Evolutionary conservation across 2,888 invertebrate genomes (phyloP).

Genomic region (Oegoconia quadripuncta): DNA sequence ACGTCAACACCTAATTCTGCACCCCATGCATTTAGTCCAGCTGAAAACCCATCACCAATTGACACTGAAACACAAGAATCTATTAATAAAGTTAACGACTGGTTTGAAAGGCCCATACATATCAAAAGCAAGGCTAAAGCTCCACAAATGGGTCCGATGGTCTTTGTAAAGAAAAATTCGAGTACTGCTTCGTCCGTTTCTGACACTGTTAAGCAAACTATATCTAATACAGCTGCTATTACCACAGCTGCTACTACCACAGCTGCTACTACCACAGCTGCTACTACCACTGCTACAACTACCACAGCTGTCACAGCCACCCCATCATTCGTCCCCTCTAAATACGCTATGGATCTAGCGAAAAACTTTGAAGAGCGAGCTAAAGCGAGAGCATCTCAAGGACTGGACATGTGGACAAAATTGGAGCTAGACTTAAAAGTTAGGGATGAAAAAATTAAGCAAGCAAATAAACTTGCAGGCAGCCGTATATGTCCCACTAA

Average conservation of each 20-base stretch:
- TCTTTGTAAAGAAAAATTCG: constrained; percentile 35
- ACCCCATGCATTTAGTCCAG: no score
- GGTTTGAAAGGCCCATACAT: constrained; percentile 29
- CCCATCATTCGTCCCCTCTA: constrained; percentile 23
- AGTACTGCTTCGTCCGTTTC: not conserved
- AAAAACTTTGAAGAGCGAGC: constrained; percentile 28
- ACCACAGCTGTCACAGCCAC: not conserved
- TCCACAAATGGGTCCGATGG: constrained; percentile 25
- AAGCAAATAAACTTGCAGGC: no score
- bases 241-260: no score
- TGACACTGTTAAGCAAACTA: not conserved
- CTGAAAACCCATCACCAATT: not conserved
- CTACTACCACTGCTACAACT: no score
- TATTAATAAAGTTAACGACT: constrained; percentile 38
- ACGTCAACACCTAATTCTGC: not conserved
- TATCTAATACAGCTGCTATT: no score
- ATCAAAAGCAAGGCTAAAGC: constrained; percentile 13
- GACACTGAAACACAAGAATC: constrained; percentile 32
- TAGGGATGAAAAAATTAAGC: constrained; percentile 26
- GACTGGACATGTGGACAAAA: constrained; percentile 26
- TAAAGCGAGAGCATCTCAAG: constrained; percentile 9
- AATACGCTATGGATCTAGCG: constrained; percentile 32
- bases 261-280: no score
- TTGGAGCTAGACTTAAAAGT: constrained; percentile 28
- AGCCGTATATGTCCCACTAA: no score